Conservation (phyloP, 1,140 invertebrate species). For the Heliconius melpomene region DNA sequence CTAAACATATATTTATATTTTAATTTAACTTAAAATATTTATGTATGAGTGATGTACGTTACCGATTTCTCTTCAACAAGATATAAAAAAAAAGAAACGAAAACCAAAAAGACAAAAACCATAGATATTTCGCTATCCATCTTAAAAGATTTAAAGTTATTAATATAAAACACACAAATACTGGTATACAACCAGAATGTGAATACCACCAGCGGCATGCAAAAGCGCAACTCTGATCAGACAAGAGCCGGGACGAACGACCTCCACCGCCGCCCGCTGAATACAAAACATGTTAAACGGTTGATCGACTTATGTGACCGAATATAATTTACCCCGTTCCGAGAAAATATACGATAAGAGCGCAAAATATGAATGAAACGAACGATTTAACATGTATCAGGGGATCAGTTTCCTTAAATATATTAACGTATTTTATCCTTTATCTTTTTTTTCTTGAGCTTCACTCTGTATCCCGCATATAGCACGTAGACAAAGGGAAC, state of each 20-base stretch:
- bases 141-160: not conserved
- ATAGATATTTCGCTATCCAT: too few relatives aligned
- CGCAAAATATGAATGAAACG: not conserved
- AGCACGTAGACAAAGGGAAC: too few relatives aligned
- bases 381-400: not conserved
- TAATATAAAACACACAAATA: slow-evolving; percentile 47
- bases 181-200: slow-evolving; percentile 61
- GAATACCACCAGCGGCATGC: slow-evolving; percentile 61
- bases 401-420: too few relatives aligned
- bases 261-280: slow-evolving; percentile 67
- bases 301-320: slow-evolving; percentile 31
- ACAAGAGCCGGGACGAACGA: slow-evolving; percentile 78
- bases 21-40: too few relatives aligned
- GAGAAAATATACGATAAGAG: not conserved
- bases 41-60: too few relatives aligned
- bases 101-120: too few relatives aligned
- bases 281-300: slow-evolving; percentile 69
- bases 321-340: slow-evolving; percentile 4
- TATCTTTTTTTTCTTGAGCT: too few relatives aligned
- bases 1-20: too few relatives aligned
- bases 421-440: too few relatives aligned
- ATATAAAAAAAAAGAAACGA: too few relatives aligned
- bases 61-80: too few relatives aligned
- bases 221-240: slow-evolving; percentile 66
- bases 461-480: too few relatives aligned